Evolutionary conservation across 2,888 invertebrate genomes (phyloP), one percentile per base, ranked within the genome.

Genomic region (Phaedon cochleariae): DNA sequence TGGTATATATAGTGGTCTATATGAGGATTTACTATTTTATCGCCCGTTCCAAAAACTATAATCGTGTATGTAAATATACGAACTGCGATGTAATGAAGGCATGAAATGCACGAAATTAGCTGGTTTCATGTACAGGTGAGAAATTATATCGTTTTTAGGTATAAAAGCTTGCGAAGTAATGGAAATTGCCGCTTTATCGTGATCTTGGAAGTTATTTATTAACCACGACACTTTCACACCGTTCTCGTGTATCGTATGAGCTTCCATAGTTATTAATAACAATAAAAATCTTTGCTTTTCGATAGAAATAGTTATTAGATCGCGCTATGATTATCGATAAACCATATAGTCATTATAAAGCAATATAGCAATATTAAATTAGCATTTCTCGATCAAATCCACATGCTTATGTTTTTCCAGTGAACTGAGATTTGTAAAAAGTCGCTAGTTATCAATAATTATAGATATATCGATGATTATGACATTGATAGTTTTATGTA

Each of bases 171-270:
- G 34, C n/a, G 45, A 41, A 52, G 34, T 62, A 62, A 65, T 62
- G 54, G 54, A 62, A 65, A 62, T 65, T 53, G 37, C 48, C 46
- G n/a, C 49, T 22, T 62, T 65, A 65, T 65, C 65, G 34, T 21
- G 62, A 65, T 65, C 61, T 58, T 29, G 51, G n/a, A 29, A 46
- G 52, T 29, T 65, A 62, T 65, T 65, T 62, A 62, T 65, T 59
- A 61, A 61, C 58, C 52, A 31, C 61, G 15, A 51, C 57, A 52
- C 49, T 58, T 65, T 59, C 65, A 65, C 65, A 65, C 62, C 62
- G 54, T 41, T 59, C 59, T 54, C 62, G 20, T 59, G 62, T 58
- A 54, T 65, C 29, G 62, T 62, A 61, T 59, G 62, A 26, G 53
- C 58, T 59, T 49, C 31, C 62, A 57, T 59, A 49, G 53, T 65